Evolutionary conservation across 1,140 invertebrate genomes (phyloP).

Genomic region (Drosophila subpulchrella): DNA sequence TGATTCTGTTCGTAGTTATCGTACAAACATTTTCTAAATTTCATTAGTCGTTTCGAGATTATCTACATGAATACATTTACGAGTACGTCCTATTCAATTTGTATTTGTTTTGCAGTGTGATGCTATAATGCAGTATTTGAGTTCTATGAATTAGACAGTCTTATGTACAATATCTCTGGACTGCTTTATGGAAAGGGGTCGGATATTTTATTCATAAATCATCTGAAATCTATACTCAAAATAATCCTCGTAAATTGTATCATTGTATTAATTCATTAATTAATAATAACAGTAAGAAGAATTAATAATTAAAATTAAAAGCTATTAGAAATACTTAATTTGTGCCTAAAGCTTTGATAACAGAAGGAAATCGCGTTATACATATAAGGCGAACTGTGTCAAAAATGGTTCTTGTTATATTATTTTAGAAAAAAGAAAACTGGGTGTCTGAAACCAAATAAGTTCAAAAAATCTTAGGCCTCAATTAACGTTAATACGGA

Average conservation of each 20-base stretch:
- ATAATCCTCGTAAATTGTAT: too few species aligned
- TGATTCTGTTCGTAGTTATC: neutral
- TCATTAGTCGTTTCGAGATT: conserved; percentile 2
- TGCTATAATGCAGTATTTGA: too few species aligned
- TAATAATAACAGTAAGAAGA: too few species aligned
- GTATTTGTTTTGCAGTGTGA: neutral
- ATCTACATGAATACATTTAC: conserved; percentile 23
- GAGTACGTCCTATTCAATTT: neutral
- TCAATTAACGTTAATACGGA: neutral
- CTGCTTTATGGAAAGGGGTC: neutral
- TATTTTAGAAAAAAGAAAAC: too few species aligned
- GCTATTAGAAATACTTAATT: neutral
- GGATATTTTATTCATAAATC: neutral
- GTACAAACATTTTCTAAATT: conserved; percentile 4
- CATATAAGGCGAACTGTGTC: too few species aligned
- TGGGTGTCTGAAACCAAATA: too few species aligned
- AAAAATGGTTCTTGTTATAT: too few species aligned
- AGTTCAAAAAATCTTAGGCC: neutral
- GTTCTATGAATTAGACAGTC: conserved; percentile 2
- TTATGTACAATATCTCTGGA: conserved; percentile 23
- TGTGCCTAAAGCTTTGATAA: neutral
- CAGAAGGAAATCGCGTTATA: too few species aligned
- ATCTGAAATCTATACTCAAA: too few species aligned
- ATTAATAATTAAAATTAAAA: neutral
- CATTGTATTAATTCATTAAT: too few species aligned